phyloP scores from a whole-genome alignment of 2,888 invertebrate species.

The Meghimatium bilineatum region DNA sequence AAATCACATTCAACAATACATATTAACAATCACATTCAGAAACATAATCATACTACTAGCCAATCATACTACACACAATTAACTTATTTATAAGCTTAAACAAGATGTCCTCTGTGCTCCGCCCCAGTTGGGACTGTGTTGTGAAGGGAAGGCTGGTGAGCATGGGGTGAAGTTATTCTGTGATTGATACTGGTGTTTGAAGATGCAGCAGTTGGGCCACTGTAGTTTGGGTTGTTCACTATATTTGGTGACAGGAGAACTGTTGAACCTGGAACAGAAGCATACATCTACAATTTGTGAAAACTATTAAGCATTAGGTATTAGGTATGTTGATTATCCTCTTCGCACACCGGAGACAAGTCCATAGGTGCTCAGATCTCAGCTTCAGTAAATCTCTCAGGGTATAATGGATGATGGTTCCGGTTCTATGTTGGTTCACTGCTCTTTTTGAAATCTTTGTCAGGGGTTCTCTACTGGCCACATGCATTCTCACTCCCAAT shows the following conservation, averaged over 20 bases:
- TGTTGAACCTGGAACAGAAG: slow-evolving; percentile 59
- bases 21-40: neutral
- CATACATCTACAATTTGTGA: no score
- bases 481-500: no score
- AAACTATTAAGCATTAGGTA: no score
- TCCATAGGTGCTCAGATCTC: no score
- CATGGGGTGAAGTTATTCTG: slow-evolving; percentile 54
- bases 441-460: no score
- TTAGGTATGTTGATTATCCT: no score
- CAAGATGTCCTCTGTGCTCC: slow-evolving; percentile 68
- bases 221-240: slow-evolving; percentile 65
- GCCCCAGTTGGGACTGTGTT: slow-evolving; percentile 56
- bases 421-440: no score
- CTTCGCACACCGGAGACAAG: no score
- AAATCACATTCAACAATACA: no score
- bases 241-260: slow-evolving; percentile 63
- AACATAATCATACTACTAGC: neutral
- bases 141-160: slow-evolving; percentile 55
- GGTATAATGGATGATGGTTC: no score
- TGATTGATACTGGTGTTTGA: slow-evolving; percentile 57
- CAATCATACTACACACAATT: neutral
- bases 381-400: no score
- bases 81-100: slow-evolving; percentile 48
- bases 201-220: slow-evolving; percentile 55
- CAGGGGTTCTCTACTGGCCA: no score